Percentiles rank a stretch among this genome's conserved stretches.
Evolutionary conservation across 2,888 invertebrate species (phyloP).

Genomic region (Meiosimyza decipiens): DNA sequence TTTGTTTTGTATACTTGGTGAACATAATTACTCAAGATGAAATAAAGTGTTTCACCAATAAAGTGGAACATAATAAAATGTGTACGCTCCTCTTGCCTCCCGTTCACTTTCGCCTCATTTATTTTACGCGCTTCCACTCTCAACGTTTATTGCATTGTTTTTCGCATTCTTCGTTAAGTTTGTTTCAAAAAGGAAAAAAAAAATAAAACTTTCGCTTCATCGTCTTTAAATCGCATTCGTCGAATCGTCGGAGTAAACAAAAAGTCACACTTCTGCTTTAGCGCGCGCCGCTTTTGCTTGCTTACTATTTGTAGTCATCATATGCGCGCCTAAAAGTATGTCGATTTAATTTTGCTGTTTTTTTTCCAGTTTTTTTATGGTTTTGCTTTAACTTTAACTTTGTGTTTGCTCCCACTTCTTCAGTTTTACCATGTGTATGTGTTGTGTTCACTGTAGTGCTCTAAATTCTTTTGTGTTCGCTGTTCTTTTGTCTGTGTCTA

Average conservation of each 20-base stretch:
- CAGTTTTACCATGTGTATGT: background rate
- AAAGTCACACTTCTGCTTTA: background rate
- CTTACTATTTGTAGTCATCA: background rate
- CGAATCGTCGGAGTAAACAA: background rate
- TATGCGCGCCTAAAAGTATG: conserved; percentile 34
- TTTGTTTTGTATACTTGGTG: background rate
- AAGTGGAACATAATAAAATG: conserved; percentile 37
- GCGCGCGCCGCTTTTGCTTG: background rate
- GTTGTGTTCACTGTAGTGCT: background rate
- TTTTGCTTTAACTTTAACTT: background rate
- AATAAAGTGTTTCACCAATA: conserved; percentile 38
- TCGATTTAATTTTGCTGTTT: conserved; percentile 27
- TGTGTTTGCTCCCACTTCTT: too few species aligned
- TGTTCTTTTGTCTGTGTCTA: conserved; percentile 20
- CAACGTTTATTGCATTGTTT: conserved; percentile 25
- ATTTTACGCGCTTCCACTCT: background rate
- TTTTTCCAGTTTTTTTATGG: conserved; percentile 17
- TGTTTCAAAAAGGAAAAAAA: too few species aligned
- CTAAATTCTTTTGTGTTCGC: conserved; percentile 27
- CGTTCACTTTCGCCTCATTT: background rate
- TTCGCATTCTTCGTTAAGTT: conserved; percentile 30
- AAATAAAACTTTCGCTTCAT: conserved; percentile 22
- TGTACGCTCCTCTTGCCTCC: background rate
- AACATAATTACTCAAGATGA: conserved; percentile 39
- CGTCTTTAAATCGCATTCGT: conserved; percentile 4